Conservation (phyloP, 2,797 vertebrate genomes). For the Psittacula derbiana region DNA sequence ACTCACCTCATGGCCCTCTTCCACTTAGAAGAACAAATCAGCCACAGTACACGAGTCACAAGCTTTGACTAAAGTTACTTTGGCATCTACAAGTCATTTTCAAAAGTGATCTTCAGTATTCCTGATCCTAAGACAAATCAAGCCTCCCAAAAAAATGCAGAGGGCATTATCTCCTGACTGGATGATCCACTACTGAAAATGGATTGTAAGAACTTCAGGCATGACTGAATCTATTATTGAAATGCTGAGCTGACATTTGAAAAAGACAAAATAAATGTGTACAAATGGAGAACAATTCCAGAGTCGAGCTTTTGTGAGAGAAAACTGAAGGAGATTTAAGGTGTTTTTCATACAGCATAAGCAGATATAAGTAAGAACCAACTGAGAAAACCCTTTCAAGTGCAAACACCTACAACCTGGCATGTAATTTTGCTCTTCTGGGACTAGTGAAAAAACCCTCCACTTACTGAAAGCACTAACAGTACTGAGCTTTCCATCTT, state of each 20-base stretch:
- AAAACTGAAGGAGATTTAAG: not conserved
- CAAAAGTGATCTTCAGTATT: not conserved
- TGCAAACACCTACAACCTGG: not conserved
- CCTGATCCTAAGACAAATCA: not conserved
- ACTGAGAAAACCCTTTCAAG: not conserved
- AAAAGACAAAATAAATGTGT: not conserved
- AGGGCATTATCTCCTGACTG: not conserved
- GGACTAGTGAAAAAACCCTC: not conserved
- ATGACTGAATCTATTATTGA: not conserved
- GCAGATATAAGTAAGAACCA: not conserved
- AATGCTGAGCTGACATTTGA: constrained; percentile 11
- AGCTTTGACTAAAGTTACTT: not conserved
- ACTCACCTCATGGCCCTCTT: not conserved
- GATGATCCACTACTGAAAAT: not conserved
- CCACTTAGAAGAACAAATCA: not conserved
- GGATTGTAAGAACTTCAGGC: not conserved
- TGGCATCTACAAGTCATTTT: not conserved
- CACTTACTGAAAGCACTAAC: not conserved
- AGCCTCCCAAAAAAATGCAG: not conserved
- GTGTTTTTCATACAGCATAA: not conserved
- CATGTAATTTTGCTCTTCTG: not conserved
- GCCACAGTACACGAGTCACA: not conserved
- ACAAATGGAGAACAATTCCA: not conserved
- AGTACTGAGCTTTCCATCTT: not conserved
- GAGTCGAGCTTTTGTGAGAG: not conserved